Base-by-base conservation (phyloP, 2,113 vertebrate genomes). In the Xyliphius kryptos region DNA sequence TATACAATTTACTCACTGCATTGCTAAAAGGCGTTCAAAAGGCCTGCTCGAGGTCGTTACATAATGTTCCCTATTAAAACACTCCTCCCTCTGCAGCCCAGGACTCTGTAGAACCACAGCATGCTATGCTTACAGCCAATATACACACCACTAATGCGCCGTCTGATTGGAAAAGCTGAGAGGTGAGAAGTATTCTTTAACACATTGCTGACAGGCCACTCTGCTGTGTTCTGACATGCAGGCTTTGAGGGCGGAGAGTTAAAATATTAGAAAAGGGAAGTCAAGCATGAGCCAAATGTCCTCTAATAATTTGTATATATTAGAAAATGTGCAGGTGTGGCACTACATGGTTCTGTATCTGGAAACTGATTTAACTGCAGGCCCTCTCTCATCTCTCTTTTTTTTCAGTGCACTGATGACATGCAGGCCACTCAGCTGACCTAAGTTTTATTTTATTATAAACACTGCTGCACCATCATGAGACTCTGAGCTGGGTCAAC, bases 21-120 rank as follows among this genome's bases (percentile, higher is more conserved):
- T 74, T 79, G 67, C 74, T 76, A 69, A 61, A 71, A 72, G 40
- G 19, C 79, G 32, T 13, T 22, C 44, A 13, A 59, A 43, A 81
- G 70, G 62, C 71, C 68, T 69, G 70, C 77, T 83, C 76, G 72
- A 73, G 70, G 80, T 81, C 81, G n/a, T 83, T 85, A 80, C 82
- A 81, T 83, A 83, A 86, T 74, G 67, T 73, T 58, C 68, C 53
- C 46, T 56, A 74, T 69, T 75, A 75, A 52, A 41, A 32, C 47
- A 40, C 19, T 41, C 54, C 69, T 57, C 64, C 51, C 53, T 13
- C 46, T 14, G 49, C 46, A 57, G 74, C 67, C 64, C 69, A 72
- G 73, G 50, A 64, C 56, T 47, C 16, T 48, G 40, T 36, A 44
- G 26, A 83, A 78, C 75, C 77, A 67, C 78, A 79, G 68, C 63